Percentiles rank a stretch among this genome's conserved stretches.
These are phyloP conservation scores for Aelia acuminata DNA, from an alignment of 2,888 invertebrate genomes.

Conservation along the genomic window DNA sequence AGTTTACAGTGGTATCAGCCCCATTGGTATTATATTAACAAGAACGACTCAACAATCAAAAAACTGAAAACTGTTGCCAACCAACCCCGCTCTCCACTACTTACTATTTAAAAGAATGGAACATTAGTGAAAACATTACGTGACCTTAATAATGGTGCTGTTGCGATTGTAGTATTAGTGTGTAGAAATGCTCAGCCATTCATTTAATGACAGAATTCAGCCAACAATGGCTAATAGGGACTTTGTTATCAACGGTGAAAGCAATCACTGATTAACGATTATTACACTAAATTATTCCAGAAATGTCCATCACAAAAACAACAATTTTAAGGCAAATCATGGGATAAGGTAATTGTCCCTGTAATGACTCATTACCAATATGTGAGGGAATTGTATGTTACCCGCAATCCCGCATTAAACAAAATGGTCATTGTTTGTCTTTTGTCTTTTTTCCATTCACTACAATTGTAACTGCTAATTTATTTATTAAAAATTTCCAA, in stretches of 20 bases:
- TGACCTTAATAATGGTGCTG: background rate
- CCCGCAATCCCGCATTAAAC: background rate
- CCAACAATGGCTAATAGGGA: background rate
- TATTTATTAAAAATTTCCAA: too few relatives aligned
- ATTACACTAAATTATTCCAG: background rate
- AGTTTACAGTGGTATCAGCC: too few relatives aligned
- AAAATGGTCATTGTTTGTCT: background rate
- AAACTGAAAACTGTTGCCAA: too few relatives aligned
- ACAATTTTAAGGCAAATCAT: background rate
- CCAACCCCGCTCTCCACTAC: too few relatives aligned
- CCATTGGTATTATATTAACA: too few relatives aligned
- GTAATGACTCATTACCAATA: background rate
- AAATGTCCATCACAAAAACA: background rate
- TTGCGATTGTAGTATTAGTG: background rate
- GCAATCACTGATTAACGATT: constrained; percentile 41
- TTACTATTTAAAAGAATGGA: too few relatives aligned
- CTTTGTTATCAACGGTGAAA: background rate
- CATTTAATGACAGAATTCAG: background rate
- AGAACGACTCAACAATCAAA: too few relatives aligned
- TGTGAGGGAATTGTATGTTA: background rate
- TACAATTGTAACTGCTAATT: background rate
- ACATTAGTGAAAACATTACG: background rate
- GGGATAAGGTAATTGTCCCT: background rate
- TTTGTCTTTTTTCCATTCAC: too few relatives aligned
- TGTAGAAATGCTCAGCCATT: background rate